Evolutionary conservation across 2,797 vertebrate genomes (phyloP), one percentile per base, ranked within the genome.

Genomic region (Xenentodon cancila): DNA sequence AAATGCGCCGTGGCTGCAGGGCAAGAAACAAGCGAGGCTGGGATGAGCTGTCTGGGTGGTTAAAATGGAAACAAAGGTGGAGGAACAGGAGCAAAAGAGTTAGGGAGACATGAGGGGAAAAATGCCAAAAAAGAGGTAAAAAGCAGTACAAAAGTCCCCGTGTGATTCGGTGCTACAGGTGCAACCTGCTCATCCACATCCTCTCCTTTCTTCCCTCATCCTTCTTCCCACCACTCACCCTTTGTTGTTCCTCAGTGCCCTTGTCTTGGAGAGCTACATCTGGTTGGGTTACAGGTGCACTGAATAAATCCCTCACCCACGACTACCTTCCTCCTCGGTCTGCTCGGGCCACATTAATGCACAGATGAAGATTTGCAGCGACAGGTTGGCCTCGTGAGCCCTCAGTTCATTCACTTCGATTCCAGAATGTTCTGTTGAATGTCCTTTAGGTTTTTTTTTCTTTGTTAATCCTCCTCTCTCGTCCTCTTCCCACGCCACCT

Each of bases 201-300:
- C 37, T 30, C 30, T 3, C 55, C 59, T 49, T 49, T 50, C 22
- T 11, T 27, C 53, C 30, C 30, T 61, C 56, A 54, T 62, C 50
- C 18, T 47, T 45, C 32, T 25, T 51, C 59, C 49, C 58, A 49
- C 49, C 32, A 17, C 44, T 54, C 61, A 17, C 19, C 67, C 65
- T 58, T 50, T 43, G 19, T 42, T 62, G 48, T 65, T 75, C 67
- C 18, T 25, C 7, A 1, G 32, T 65, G 52, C 68, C 73, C 64
- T 73, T 44, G 59, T 72, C 73, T 72, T 59, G 0, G 21, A 71
- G 50, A 22, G 42, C 80, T 51, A 61, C 71, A 73, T 77, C 71
- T 71, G 73, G 64, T 63, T 58, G 58, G 75, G 80, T 79, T 85
- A 85, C 82, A 82, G 84, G 84, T 82, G 77, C 80, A 40, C 44